Percentiles rank a stretch among this genome's conserved stretches.
Conservation (phyloP, 1,140 invertebrate species). For the Goniozus legneri region DNA sequence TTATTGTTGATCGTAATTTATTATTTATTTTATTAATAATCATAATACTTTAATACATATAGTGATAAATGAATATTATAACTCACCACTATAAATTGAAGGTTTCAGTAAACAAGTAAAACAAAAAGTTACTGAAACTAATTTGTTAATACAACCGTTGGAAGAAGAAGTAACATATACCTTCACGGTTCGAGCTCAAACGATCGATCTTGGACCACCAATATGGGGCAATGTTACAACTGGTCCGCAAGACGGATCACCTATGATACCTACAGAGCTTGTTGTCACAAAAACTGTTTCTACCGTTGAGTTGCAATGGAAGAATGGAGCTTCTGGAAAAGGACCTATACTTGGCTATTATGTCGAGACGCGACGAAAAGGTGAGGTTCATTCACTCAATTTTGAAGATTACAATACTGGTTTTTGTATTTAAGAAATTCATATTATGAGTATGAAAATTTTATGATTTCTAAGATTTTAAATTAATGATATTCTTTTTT, state of each 20-base stretch:
- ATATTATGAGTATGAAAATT: background rate
- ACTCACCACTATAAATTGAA: conserved; percentile 34
- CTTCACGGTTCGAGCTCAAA: conserved; percentile 87
- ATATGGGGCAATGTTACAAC: conserved; percentile 82
- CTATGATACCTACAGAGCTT: conserved; percentile 71
- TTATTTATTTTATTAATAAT: background rate
- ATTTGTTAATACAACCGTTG: conserved; percentile 76
- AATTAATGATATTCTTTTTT: conserved; percentile 32
- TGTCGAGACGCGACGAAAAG: conserved; percentile 84
- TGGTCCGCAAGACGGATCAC: conserved; percentile 90
- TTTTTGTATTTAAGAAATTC: too few relatives aligned
- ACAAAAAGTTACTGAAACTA: conserved; percentile 81
- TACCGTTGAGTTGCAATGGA: conserved; percentile 83
- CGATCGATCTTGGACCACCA: conserved; percentile 77
- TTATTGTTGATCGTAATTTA: conserved; percentile 9
- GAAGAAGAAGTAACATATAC: conserved; percentile 91
- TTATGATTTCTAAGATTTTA: background rate
- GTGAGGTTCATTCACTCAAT: conserved; percentile 50
- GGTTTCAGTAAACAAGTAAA: conserved; percentile 91
- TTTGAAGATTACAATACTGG: background rate
- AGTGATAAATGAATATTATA: background rate
- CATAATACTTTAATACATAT: too few relatives aligned
- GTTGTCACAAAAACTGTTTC: conserved; percentile 74
- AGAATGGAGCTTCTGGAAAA: conserved; percentile 79
- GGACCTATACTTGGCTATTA: conserved; percentile 88